Conservation (phyloP, 2,888 invertebrate species). For the Ectropis crepuscularia region DNA sequence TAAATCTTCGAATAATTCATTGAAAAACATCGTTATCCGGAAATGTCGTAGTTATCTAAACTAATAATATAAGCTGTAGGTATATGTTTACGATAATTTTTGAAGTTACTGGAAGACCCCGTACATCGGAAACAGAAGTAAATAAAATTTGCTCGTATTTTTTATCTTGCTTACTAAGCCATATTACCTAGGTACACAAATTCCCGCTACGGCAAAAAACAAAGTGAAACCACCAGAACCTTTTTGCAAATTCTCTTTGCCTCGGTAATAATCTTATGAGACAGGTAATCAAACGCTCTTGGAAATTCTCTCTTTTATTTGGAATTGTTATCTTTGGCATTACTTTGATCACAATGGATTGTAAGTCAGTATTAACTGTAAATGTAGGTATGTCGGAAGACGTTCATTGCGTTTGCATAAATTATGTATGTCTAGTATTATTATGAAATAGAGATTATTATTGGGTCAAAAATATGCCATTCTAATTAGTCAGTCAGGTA, state of each 20-base stretch:
- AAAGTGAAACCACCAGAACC: slow-evolving; percentile 15
- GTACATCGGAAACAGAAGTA: no score
- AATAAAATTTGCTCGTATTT: background rate
- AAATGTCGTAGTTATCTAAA: no score
- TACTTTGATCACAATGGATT: slow-evolving; percentile 58
- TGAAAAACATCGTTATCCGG: no score
- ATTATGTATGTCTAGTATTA: no score
- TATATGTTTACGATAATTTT: no score
- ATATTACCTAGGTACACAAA: slow-evolving; percentile 4
- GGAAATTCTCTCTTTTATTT: slow-evolving; percentile 47
- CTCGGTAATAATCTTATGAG: slow-evolving; percentile 22
- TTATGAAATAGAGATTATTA: no score
- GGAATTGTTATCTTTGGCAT: slow-evolving; percentile 57
- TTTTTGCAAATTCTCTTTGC: slow-evolving; percentile 14
- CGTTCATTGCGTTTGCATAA: slow-evolving; percentile 72
- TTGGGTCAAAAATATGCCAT: no score
- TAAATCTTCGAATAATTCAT: no score
- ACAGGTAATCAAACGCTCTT: slow-evolving; percentile 23
- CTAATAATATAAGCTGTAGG: no score
- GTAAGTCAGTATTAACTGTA: slow-evolving; percentile 40
- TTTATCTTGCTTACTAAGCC: background rate
- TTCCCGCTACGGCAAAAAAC: background rate
- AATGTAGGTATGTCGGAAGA: slow-evolving; percentile 36
- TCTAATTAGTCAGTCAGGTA: no score
- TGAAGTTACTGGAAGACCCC: no score